Base-by-base conservation (phyloP, 2,888 invertebrate species). In the Aelia acuminata region DNA sequence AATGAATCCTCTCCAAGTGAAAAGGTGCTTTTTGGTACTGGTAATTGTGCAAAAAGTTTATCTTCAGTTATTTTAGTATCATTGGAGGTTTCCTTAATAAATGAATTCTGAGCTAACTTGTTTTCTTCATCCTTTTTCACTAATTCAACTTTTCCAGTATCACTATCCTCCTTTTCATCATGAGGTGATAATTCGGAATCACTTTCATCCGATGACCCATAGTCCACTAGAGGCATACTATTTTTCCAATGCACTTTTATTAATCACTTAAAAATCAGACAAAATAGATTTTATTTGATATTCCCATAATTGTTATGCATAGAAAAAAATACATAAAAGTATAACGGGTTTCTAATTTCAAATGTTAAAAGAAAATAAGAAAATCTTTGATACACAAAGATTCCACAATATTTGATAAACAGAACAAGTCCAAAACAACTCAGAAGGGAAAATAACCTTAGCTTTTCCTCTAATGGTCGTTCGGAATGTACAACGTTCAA, bases 201-300 rank as follows among this genome's bases (percentile, higher is more conserved):
- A 86, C 90, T 91, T 90, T 94, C 94, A 91, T 93, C 91, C 89
- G 91, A 93, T 39, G 94, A 93, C 48, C 93, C 95, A 90, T 95
- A 95, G 0, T 94, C 94, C 70, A 95, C 95, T 91, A 95, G 53
- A 43, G 88, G 39, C 86, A 88, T 85, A 49, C 8, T 88, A 39
- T 20, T 49, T 47, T 80, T 43, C 11, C 11, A 31, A 49, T 31
- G 49, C 31, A 31, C 49, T n/a, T n/a, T n/a, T n/a, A n/a, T n/a
- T 43, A 80, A 39, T 43, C 7, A 1, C n/a, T 80, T 80, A 4
- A 47, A 39, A 39, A 35, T 4, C 8, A n/a, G 43, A 11, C n/a
- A 22, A 43, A 22, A 47, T n/a, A 43, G n/a, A n/a, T n/a, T n/a
- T n/a, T n/a, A n/a, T n/a, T n/a, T n/a, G n/a, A n/a, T n/a, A n/a